Evolutionary conservation across 2,888 invertebrate species (phyloP).

Genomic region (Laothoe populi): DNA sequence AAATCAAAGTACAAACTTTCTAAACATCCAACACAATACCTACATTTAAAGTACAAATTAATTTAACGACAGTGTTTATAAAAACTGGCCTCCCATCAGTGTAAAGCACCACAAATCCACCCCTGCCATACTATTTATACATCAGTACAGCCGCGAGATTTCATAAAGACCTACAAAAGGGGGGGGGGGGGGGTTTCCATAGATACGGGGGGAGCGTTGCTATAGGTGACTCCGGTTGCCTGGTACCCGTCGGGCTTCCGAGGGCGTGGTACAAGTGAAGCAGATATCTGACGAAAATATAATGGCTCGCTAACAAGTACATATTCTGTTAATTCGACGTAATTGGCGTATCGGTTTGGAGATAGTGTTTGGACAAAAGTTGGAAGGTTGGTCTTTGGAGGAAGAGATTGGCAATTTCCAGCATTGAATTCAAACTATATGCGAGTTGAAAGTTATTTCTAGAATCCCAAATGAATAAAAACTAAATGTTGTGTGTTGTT

Average conservation of each 20-base stretch:
- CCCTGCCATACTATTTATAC: slow-evolving; percentile 25
- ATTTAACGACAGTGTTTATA: background rate
- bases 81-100: background rate
- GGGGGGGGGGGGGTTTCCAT: slow-evolving; percentile 67
- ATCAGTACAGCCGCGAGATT: slow-evolving; percentile 31
- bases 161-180: slow-evolving; percentile 67
- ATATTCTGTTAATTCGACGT: slow-evolving; percentile 10
- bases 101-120: slow-evolving; percentile 7
- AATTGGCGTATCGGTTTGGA: slow-evolving; percentile 13
- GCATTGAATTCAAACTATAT: too few relatives aligned
- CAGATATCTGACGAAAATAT: slow-evolving; percentile 19
- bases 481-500: too few relatives aligned
- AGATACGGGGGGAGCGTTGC: slow-evolving; percentile 70
- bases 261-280: slow-evolving; percentile 41
- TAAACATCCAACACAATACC: background rate
- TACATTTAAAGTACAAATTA: background rate
- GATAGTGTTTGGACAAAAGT: background rate
- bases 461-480: too few relatives aligned
- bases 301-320: slow-evolving; percentile 14
- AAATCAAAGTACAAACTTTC: background rate
- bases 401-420: too few relatives aligned
- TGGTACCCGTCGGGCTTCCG: slow-evolving; percentile 54
- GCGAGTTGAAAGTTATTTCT: too few relatives aligned
- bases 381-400: background rate
- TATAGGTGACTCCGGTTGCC: slow-evolving; percentile 72